Evolutionary conservation across 1,140 invertebrate genomes (phyloP).

Genomic region (Cyphomyrmex costatus): DNA sequence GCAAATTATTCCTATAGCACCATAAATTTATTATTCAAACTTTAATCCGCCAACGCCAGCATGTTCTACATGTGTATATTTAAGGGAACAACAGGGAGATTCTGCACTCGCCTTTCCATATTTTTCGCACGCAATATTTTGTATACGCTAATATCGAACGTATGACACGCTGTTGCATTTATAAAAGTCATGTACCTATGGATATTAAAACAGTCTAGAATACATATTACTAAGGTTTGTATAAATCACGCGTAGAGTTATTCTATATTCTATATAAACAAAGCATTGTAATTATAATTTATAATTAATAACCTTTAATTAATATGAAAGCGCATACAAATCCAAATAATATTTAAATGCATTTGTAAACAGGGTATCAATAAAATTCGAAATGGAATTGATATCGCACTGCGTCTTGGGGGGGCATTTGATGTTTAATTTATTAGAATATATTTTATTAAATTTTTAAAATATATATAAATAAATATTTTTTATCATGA

Average conservation of each 20-base stretch:
- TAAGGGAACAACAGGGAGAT: slow-evolving; percentile 6
- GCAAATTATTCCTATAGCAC: slow-evolving; percentile 31
- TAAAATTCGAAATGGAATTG: slow-evolving; percentile 5
- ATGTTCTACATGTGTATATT: not conserved
- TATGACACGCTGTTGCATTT: not conserved
- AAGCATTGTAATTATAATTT: slow-evolving; percentile 44
- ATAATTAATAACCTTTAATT: slow-evolving; percentile 50
- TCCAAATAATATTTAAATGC: slow-evolving; percentile 25
- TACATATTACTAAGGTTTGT: not conserved
- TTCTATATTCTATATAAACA: slow-evolving; percentile 20
- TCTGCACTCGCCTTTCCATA: not conserved
- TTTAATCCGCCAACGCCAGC: slow-evolving; percentile 17
- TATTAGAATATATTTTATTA: not conserved
- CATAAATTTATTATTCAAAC: slow-evolving; percentile 53
- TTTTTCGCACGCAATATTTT: slow-evolving; percentile 15
- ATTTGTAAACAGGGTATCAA: slow-evolving; percentile 20
- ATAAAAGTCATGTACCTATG: slow-evolving; percentile 8
- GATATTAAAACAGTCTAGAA: slow-evolving; percentile 24
- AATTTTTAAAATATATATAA: not conserved
- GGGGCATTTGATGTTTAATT: not conserved
- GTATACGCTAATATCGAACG: not conserved
- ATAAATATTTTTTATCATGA: not conserved
- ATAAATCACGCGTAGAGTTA: slow-evolving; percentile 15
- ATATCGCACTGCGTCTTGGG: not conserved
- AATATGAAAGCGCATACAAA: slow-evolving; percentile 31